These are phyloP conservation scores for Chunga burmeisteri DNA, from an alignment of 2,113 vertebrate species.

Conservation along the genomic window DNA sequence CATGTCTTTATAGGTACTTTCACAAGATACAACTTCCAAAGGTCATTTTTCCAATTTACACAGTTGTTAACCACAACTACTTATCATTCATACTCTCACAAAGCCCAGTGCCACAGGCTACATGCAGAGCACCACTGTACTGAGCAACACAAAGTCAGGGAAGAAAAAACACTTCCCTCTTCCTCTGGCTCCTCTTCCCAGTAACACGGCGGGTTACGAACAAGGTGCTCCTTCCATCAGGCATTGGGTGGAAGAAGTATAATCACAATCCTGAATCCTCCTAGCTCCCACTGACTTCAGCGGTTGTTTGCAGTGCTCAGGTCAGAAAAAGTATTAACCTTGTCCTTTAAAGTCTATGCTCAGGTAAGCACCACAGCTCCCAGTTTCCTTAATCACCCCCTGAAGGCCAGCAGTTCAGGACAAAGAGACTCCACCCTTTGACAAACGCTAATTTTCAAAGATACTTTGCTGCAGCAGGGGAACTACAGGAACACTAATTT, in stretches of 20 bases:
- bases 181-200: not conserved
- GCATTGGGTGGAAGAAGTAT: not conserved
- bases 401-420: not conserved
- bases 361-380: not conserved
- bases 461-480: not conserved
- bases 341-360: not conserved
- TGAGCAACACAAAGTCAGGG: not conserved
- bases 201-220: not conserved
- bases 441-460: not conserved
- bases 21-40: not conserved
- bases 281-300: not conserved
- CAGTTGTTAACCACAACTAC: not conserved
- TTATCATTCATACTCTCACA: not conserved
- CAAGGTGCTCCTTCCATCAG: not conserved
- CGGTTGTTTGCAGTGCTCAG: not conserved
- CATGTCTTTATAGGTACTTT: not conserved
- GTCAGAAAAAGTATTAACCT: not conserved
- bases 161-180: not conserved
- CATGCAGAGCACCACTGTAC: not conserved
- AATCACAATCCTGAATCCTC: not conserved
- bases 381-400: not conserved
- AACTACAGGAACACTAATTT: not conserved
- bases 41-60: not conserved
- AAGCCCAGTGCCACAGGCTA: not conserved
- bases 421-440: not conserved